phyloP scores from a whole-genome alignment of 2,888 invertebrate genomes.

The Drosophila longiperda region DNA sequence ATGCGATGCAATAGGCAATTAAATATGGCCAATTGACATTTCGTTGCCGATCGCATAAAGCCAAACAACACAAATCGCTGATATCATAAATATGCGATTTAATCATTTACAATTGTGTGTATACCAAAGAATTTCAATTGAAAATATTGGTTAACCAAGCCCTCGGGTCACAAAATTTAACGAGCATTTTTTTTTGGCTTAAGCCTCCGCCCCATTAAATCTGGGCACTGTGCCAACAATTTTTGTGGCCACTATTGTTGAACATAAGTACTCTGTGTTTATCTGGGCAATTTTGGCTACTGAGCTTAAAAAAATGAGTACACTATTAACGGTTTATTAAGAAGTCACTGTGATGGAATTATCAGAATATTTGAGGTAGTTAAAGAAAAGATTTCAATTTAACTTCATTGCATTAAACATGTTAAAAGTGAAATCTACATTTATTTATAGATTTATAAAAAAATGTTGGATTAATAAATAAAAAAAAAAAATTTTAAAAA shows the following conservation, averaged over 20 bases:
- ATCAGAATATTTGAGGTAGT: not conserved
- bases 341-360: not conserved
- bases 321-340: not conserved
- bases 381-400: not conserved
- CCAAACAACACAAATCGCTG: conserved; percentile 25
- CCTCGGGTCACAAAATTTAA: conserved; percentile 67
- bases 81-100: conserved; percentile 64
- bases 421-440: no score
- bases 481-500: not conserved
- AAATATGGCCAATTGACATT: conserved; percentile 67
- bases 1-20: conserved; percentile 66
- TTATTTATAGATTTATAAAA: not conserved
- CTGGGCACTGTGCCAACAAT: conserved; percentile 34
- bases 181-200: conserved; percentile 53
- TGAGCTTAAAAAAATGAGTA: conserved; percentile 20
- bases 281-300: conserved; percentile 40
- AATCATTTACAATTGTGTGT: conserved; percentile 64
- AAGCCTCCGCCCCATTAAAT: conserved; percentile 47
- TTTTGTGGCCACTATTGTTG: conserved; percentile 24
- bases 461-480: not conserved
- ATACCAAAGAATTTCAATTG: conserved; percentile 64
- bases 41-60: conserved; percentile 36
- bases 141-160: conserved; percentile 68
- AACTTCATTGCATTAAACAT: no score
- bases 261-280: conserved; percentile 21